These are phyloP conservation scores for Neomorphus geoffroyi DNA, from an alignment of 2,797 vertebrate species.

Conservation along the genomic window DNA sequence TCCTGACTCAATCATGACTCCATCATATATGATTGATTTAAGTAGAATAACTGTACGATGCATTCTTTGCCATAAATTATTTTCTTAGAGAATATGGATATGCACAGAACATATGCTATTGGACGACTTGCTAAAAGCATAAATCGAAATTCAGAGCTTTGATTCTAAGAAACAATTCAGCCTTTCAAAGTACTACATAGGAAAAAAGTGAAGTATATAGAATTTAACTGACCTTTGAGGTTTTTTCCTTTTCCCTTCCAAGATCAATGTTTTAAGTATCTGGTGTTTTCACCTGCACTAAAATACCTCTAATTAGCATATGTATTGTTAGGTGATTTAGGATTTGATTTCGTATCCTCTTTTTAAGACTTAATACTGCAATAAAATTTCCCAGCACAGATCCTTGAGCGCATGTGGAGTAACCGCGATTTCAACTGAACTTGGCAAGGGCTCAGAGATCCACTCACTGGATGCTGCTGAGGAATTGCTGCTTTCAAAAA, in stretches of 20 bases:
- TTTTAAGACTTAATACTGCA: background rate
- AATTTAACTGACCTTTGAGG: background rate
- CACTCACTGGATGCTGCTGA: background rate
- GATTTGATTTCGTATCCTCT: background rate
- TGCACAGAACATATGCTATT: background rate
- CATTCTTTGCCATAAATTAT: background rate
- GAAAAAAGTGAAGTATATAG: background rate
- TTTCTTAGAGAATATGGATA: conserved; percentile 25
- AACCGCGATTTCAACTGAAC: background rate
- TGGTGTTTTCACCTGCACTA: background rate
- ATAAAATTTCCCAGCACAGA: background rate
- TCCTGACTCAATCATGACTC: background rate
- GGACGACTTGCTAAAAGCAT: background rate
- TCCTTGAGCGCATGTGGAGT: background rate
- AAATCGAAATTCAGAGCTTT: background rate
- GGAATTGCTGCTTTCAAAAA: background rate
- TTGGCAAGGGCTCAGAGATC: background rate
- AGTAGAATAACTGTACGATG: background rate
- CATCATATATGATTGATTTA: background rate
- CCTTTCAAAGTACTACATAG: background rate
- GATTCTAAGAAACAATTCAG: conserved; percentile 10
- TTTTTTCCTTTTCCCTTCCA: conserved; percentile 2
- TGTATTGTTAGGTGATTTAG: background rate
- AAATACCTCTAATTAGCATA: background rate
- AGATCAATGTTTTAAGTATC: background rate